Evolutionary conservation across 35 echinoderm and acorn worm genomes (phyloP).

Genomic region (Apostichopus japonicus): DNA sequence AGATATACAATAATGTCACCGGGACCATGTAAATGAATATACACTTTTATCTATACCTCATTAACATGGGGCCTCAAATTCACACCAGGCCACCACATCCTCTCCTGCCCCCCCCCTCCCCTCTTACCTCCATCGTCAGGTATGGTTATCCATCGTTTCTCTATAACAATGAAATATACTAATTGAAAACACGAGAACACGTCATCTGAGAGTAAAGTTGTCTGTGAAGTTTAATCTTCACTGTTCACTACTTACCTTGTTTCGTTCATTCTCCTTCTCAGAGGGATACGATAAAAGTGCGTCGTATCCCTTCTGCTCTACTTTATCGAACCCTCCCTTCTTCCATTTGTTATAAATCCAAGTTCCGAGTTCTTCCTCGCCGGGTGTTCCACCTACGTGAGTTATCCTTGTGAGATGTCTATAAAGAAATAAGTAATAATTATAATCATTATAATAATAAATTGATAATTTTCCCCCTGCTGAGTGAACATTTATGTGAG

Average conservation of each 20-base stretch:
- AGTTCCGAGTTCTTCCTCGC: constrained; percentile 40
- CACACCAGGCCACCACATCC: too few relatives aligned
- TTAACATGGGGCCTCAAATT: too few relatives aligned
- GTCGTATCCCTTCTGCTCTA: constrained; percentile 51
- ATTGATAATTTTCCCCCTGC: too few relatives aligned
- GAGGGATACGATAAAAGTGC: constrained; percentile 43
- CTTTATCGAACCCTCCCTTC: constrained; percentile 48
- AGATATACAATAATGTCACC: too few relatives aligned
- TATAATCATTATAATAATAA: too few relatives aligned
- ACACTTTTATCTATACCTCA: too few relatives aligned
- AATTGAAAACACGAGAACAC: neutral
- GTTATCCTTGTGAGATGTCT: constrained; percentile 44
- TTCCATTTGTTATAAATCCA: constrained; percentile 51
- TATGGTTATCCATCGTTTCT: too few relatives aligned
- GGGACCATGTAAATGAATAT: too few relatives aligned
- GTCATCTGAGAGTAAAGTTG: neutral
- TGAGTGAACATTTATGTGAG: too few relatives aligned
- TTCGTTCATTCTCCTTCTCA: neutral
- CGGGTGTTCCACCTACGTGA: constrained; percentile 42
- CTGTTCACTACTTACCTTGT: constrained; percentile 37
- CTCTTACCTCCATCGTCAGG: neutral
- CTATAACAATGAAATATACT: too few relatives aligned
- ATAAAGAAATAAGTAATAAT: neutral
- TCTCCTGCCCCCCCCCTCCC: too few relatives aligned
- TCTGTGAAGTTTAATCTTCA: neutral